Evolutionary conservation across 2,888 invertebrate species (phyloP), one percentile per base, ranked within the genome.

Genomic region (Troilus luridus): DNA sequence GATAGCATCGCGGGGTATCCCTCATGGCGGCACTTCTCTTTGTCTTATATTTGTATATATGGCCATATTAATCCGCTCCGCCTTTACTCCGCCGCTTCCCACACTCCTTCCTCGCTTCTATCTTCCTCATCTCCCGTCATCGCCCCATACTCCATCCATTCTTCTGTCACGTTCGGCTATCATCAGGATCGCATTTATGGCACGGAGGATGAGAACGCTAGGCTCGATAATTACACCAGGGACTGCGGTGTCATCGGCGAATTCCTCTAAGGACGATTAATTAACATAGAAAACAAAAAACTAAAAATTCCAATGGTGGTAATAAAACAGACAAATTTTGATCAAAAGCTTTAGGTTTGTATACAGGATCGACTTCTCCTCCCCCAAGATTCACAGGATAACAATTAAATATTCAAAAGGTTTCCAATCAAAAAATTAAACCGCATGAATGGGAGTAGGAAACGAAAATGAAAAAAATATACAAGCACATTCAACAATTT

Each of bases 51-150:
- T 85, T 85, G 56, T 85, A 85, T 85, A 85, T 85, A 85, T 85
- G 85, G 85, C 56, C 56, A 58, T 85, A 85, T 56, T 85, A 56
- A 58, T 85, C 56, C 85, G 21, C 0, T 7, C 27, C 58, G 3
- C 3, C 19, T 62, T 12, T n/a, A 27, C 58, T 64, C 5, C 19
- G 64, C 88, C 59, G 88, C 88, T 62, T 88, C 64, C 88, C 88
- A 62, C 88, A 88, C 60, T 88, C 21, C 64, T 60, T 60, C 88
- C 62, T 10, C 27, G 17, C 60, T 88, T 62, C 41, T 60, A 62
- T 88, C 60, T 88, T 88, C 88, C 88, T 88, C 64, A 62, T 62
- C 88, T 88, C 60, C 64, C 88, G 64, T 64, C 88, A 60, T 85
- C 85, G 85, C 56, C 85, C 85, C 41, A 41, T 60, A 21, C 88